A percentile compares a stretch with the other conserved stretches of the same genome.
Conservation (phyloP, 2,797 vertebrate species). For the Brachyrhaphis roseni region DNA sequence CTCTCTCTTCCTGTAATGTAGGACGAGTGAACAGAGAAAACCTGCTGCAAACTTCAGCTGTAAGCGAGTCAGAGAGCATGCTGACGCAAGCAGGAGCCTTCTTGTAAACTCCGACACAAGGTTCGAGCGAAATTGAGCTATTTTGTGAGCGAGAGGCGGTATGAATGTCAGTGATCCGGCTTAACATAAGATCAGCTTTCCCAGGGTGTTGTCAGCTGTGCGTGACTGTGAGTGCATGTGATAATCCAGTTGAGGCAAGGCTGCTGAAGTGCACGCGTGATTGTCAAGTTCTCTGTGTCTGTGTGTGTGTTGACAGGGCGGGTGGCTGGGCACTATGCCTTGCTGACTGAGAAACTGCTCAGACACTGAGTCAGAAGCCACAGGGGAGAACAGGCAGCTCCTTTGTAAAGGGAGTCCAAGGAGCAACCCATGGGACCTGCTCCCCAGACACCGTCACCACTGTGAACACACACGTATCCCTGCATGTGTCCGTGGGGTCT, state of each 20-base stretch:
- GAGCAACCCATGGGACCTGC: slow-evolving; percentile 80
- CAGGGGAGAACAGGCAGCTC: slow-evolving; percentile 76
- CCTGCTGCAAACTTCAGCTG: slow-evolving; percentile 44
- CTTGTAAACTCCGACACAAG: slow-evolving; percentile 54
- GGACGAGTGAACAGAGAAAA: slow-evolving; percentile 27
- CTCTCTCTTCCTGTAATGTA: slow-evolving; percentile 20
- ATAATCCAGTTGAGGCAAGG: slow-evolving; percentile 60
- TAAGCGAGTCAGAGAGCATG: slow-evolving; percentile 61
- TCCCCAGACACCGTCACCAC: slow-evolving; percentile 86
- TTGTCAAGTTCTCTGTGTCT: slow-evolving; percentile 46
- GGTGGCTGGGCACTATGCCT: slow-evolving; percentile 69
- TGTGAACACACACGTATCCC: slow-evolving; percentile 66
- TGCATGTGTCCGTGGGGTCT: slow-evolving; percentile 25
- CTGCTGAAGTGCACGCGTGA: slow-evolving; percentile 46
- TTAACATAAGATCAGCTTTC: slow-evolving; percentile 68
- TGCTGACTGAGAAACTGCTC: slow-evolving; percentile 77
- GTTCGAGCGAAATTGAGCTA: slow-evolving; percentile 57
- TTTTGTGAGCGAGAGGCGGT: slow-evolving; percentile 57
- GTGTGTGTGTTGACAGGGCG: slow-evolving; percentile 61
- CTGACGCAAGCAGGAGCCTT: slow-evolving; percentile 57
- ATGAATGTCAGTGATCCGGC: slow-evolving; percentile 72
- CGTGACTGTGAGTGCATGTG: slow-evolving; percentile 36
- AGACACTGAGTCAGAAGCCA: slow-evolving; percentile 84
- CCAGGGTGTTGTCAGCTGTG: slow-evolving; percentile 48
- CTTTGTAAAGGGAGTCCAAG: slow-evolving; percentile 70